Conservation (phyloP, 2,888 invertebrate genomes). For the Melinaea marsaeus region DNA sequence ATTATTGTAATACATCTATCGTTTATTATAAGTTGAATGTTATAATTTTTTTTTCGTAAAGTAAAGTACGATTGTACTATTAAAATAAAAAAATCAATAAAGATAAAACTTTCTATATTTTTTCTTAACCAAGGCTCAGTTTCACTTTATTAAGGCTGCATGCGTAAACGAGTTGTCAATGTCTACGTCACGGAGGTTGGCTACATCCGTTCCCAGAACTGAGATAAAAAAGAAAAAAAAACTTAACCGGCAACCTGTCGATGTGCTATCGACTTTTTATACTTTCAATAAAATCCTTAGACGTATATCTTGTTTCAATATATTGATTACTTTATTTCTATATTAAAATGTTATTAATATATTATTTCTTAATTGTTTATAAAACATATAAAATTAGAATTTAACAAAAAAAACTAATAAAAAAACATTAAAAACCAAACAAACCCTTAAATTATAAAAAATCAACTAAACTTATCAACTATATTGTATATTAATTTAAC, state of each 20-base stretch:
- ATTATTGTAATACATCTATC: no score
- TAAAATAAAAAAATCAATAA: background rate
- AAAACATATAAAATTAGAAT: no score
- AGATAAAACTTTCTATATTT: background rate
- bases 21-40: no score
- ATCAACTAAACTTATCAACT: no score
- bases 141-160: slow-evolving; percentile 8
- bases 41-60: no score
- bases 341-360: background rate
- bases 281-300: slow-evolving; percentile 9
- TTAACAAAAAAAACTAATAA: no score
- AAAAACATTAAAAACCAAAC: no score
- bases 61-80: no score
- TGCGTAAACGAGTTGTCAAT: slow-evolving; percentile 10
- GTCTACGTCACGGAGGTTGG: slow-evolving; percentile 51
- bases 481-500: background rate
- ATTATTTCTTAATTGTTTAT: background rate
- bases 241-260: slow-evolving; percentile 26
- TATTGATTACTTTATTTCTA: no score
- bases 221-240: slow-evolving; percentile 45
- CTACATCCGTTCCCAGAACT: slow-evolving; percentile 74
- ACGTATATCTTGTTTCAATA: no score
- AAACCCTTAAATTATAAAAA: no score
- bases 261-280: slow-evolving; percentile 17
- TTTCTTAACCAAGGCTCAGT: slow-evolving; percentile 2